Base-by-base conservation (phyloP, 1,140 invertebrate species). In the Tetramorium alpestre region DNA sequence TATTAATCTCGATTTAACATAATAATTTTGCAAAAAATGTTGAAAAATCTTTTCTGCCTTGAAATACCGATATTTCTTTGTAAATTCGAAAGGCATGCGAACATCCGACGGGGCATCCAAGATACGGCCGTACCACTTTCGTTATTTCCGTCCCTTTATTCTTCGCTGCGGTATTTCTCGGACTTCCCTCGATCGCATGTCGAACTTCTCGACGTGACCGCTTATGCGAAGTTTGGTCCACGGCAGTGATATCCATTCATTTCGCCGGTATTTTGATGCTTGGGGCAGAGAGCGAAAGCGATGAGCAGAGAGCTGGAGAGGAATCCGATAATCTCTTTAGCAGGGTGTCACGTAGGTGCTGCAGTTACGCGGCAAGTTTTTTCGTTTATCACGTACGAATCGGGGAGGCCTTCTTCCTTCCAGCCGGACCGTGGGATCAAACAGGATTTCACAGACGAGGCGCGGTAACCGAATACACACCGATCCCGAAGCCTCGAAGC, bases 251-350 rank as follows among this genome's bases (percentile, higher is more conserved):
- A 81, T 81, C 56, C 80, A 75, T 84, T 73, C 80, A 84, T 84
- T 75, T 84, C 28, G 80, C 41, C 33, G 69, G 56, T 73, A 84
- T 84, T 84, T 84, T 38, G 67, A 73, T 81, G 78, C 49, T 56
- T 10, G 33, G 49, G 78, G 51, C 38, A 49, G 41, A 73, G 80
- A 60, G 54, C 60, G 80, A 62, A 69, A 38, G 80, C 51, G 7
- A 47, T 65, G 51, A 82, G 62, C 72, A 70, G 60, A 49, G 33
- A 62, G 54, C 22, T 18, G 78, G 25, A 56, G 67, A 82, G 90
- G 90, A 91, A 91, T 91, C 85, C 87, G 85, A 90, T 90, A 91
- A 91, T 91, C 89, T 91, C 90, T 91, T 90, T 90, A 91, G 78
- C 85, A 86, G 80, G 82, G 89, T 91, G 90, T 90, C 90, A 91